These are phyloP conservation scores for Cassiopea andromeda DNA, from an alignment of 30 jellyfish, hydroid and myxozoan species.

Conservation along the genomic window DNA sequence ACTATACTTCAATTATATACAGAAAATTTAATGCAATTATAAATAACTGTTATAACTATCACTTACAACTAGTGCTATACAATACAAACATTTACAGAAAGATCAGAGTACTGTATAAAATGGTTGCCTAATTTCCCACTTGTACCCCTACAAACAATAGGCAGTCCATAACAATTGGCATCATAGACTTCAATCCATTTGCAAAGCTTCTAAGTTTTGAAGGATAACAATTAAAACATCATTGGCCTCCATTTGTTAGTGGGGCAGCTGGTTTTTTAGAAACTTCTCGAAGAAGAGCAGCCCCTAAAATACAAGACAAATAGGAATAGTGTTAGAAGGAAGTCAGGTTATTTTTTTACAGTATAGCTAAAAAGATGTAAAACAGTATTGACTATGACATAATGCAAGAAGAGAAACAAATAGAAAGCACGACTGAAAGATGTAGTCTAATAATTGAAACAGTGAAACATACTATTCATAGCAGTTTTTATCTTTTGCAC, in stretches of 20 bases:
- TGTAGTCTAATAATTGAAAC: not conserved
- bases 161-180: too few species aligned
- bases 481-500: slow-evolving; percentile 66
- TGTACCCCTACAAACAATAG: too few species aligned
- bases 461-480: slow-evolving; percentile 63
- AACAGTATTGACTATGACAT: not conserved
- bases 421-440: not conserved
- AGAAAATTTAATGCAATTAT: too few species aligned
- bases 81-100: too few species aligned
- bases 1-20: too few species aligned
- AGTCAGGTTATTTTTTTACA: not conserved
- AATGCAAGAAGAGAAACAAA: not conserved
- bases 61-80: too few species aligned
- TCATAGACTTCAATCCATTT: too few species aligned
- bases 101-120: too few species aligned
- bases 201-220: not conserved
- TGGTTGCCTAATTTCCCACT: too few species aligned
- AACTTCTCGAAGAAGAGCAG: slow-evolving; percentile 54
- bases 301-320: slow-evolving; percentile 5
- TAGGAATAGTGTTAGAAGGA: not conserved
- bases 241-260: slow-evolving; percentile 2
- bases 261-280: slow-evolving; percentile 25
- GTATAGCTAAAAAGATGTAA: not conserved
- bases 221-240: not conserved
- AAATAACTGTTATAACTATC: too few species aligned